phyloP scores from a whole-genome alignment of 2,113 vertebrate genomes.

The Siniperca chuatsi region DNA sequence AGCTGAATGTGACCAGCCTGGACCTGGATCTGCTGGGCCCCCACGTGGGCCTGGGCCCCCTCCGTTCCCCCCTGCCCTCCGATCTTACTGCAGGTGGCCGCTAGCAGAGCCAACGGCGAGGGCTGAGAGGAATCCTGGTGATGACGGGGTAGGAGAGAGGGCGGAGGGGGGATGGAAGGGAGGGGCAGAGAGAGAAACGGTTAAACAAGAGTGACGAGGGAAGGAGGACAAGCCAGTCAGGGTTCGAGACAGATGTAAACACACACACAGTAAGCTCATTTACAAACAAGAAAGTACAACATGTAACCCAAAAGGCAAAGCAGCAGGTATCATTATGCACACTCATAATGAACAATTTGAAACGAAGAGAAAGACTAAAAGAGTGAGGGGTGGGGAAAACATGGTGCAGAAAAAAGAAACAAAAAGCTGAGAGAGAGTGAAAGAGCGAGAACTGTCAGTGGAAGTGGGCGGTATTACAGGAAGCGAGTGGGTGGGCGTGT shows the following conservation, averaged over 20 bases:
- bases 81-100: slow-evolving; percentile 99
- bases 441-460: slow-evolving; percentile 75
- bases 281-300: slow-evolving; percentile 37
- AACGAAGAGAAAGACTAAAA: slow-evolving; percentile 32
- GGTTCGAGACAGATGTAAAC: slow-evolving; percentile 20
- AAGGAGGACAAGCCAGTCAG: slow-evolving; percentile 19
- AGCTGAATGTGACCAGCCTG: slow-evolving; percentile 95
- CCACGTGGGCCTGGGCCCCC: slow-evolving; percentile 90
- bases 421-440: slow-evolving; percentile 54
- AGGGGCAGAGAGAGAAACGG: slow-evolving; percentile 23
- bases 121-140: slow-evolving; percentile 96
- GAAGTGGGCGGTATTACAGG: slow-evolving; percentile 86
- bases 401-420: slow-evolving; percentile 57
- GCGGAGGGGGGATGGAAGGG: slow-evolving; percentile 1
- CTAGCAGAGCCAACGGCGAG: slow-evolving; percentile 97
- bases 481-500: slow-evolving; percentile 85
- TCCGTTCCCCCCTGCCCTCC: slow-evolving; percentile 87
- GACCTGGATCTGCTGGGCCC: slow-evolving; percentile 92
- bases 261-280: not conserved
- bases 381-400: slow-evolving; percentile 46
- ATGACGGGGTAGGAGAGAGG: not conserved
- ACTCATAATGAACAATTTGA: slow-evolving; percentile 24
- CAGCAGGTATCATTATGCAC: slow-evolving; percentile 9
- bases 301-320: slow-evolving; percentile 7
- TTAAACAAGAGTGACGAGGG: slow-evolving; percentile 39